Base-by-base conservation (phyloP, 2,797 vertebrate species). In the Sebastes vulpes region DNA sequence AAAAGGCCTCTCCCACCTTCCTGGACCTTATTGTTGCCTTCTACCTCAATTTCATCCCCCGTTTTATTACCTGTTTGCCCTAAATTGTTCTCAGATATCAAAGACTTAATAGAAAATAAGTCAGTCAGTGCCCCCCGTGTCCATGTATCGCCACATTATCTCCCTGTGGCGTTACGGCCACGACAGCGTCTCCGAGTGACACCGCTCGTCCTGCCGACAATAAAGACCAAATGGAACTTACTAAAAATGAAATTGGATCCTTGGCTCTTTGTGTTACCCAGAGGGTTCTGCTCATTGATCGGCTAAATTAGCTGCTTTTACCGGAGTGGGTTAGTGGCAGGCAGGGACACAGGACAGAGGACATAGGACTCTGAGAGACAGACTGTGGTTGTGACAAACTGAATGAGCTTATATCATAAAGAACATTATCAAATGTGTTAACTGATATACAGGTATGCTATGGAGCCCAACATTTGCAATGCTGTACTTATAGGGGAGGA, bases 251-350 rank as follows among this genome's bases (percentile, higher is more conserved):
- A 91, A 92, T 82, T 71, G 73, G 63, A 87, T 86, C 74, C 59
- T 67, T 59, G 74, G 81, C 67, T 90, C 32, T 67, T 71, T 84
- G 79, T 79, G 65, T 74, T 70, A 50, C 80, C 84, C 82, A 38
- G 28, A 72, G 70, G 83, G 83, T 75, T 82, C 38, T 82, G 69
- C 63, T 65, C 70, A 91, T 93, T 72, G 87, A 86, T 89, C 2
- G 56, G 56, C 72, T 85, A 81, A 93, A 92, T 92, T 77, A 79
- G 72, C 77, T 68, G n/a, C 71, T 82, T 89, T 77, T 77, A 70
- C 86, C 66, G 80, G 56, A 77, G 52, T 6, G 52, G 72, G 57
- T 65, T 63, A 59, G 42, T 69, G 73, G 25, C 42, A 79, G 67
- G 26, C 26, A 68, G 68, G 59, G 76, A 46, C 16, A 46, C 14